phyloP scores from a whole-genome alignment of 1,140 invertebrate species.

The Chlorops oryzae region DNA sequence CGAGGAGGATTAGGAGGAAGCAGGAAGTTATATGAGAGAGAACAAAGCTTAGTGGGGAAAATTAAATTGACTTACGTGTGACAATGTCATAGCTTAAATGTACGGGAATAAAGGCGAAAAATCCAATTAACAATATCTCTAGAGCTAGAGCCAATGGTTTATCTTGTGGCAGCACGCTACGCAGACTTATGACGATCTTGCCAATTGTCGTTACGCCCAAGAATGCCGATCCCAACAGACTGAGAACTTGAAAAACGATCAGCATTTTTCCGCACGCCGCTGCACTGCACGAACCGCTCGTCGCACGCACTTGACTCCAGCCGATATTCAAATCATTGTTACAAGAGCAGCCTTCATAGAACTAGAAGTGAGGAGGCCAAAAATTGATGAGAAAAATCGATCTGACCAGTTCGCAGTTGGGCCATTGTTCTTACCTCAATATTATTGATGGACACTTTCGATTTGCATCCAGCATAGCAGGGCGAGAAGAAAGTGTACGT shows the following conservation, averaged over 20 bases:
- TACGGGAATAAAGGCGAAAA: constrained; percentile 54
- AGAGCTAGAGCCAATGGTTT: constrained; percentile 57
- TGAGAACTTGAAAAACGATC: constrained; percentile 53
- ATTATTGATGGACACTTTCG: constrained; percentile 39
- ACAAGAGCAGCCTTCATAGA: constrained; percentile 54
- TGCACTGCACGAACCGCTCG: constrained; percentile 54
- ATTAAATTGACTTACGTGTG: constrained; percentile 39
- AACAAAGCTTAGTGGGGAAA: not conserved
- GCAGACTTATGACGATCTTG: constrained; percentile 53
- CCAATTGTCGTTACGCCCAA: constrained; percentile 51
- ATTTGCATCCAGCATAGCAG: constrained; percentile 63
- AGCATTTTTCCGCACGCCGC: constrained; percentile 51
- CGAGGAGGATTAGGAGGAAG: too few species aligned
- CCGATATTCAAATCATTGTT: constrained; percentile 25
- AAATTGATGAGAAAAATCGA: not conserved
- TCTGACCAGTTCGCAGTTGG: too few species aligned
- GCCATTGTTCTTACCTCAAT: constrained; percentile 27
- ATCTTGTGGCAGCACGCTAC: constrained; percentile 52
- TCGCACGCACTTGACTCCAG: constrained; percentile 30
- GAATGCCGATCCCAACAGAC: constrained; percentile 43
- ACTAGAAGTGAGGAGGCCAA: constrained; percentile 24
- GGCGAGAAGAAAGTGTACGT: constrained; percentile 60
- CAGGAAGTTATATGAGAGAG: not conserved
- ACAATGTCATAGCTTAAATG: constrained; percentile 53
- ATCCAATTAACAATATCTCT: constrained; percentile 49